Conservation (phyloP, 2,888 invertebrate species). For the Tenthredo notha region DNA sequence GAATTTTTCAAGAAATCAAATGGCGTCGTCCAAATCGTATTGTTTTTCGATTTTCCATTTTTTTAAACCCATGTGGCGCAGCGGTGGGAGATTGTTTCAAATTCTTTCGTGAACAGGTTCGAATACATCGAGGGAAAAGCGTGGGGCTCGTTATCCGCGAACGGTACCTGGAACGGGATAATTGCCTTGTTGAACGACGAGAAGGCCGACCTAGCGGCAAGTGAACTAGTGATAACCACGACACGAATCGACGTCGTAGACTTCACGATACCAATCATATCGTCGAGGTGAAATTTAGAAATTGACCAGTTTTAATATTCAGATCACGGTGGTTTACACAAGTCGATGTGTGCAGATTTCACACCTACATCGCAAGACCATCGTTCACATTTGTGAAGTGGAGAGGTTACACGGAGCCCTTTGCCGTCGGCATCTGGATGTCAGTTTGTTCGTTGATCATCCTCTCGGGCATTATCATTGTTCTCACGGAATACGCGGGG, state of each 20-base stretch:
- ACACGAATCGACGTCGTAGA: slow-evolving; percentile 69
- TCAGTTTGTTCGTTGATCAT: slow-evolving; percentile 66
- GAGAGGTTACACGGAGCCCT: slow-evolving; percentile 72
- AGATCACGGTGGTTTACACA: too few species aligned
- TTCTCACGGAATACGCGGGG: slow-evolving; percentile 60
- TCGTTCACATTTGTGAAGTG: slow-evolving; percentile 70
- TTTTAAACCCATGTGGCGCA: not conserved
- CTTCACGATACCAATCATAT: slow-evolving; percentile 71
- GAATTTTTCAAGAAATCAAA: not conserved
- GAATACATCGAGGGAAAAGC: slow-evolving; percentile 60
- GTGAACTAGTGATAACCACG: slow-evolving; percentile 72
- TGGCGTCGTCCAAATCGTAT: not conserved
- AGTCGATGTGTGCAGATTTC: slow-evolving; percentile 63
- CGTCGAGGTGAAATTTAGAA: slow-evolving; percentile 45
- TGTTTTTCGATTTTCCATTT: not conserved
- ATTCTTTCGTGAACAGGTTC: slow-evolving; percentile 44
- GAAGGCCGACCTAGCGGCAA: slow-evolving; percentile 71
- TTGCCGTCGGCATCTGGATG: slow-evolving; percentile 70
- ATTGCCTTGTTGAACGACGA: slow-evolving; percentile 67
- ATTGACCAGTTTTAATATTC: not conserved
- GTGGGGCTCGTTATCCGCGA: slow-evolving; percentile 68
- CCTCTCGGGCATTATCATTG: slow-evolving; percentile 65
- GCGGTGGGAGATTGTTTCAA: not conserved
- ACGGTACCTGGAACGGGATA: slow-evolving; percentile 73
- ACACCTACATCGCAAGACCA: slow-evolving; percentile 72